Evolutionary conservation across 2,797 vertebrate genomes (phyloP), one percentile per base, ranked within the genome.

Genomic region (Ctenosaura bakeri): DNA sequence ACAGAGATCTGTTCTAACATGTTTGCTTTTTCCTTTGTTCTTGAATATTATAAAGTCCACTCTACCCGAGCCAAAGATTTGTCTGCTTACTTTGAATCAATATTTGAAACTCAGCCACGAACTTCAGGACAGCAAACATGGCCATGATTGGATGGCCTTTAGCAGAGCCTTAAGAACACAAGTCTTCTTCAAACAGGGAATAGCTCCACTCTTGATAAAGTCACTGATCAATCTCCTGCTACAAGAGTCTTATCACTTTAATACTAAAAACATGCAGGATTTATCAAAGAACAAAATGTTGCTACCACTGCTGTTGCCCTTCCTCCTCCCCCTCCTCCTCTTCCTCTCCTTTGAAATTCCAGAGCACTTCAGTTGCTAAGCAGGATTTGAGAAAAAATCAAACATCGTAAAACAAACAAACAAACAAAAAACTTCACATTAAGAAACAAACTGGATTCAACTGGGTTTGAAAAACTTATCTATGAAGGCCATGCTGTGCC

Each of bases 361-460:
- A 92, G 90, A 85, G 64, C 83, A 93, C 12, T 56, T 38, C 0
- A 1, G 90, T 92, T 88, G 42, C 62, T 85, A 1, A 85, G 74
- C 54, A 69, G 52, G 24, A 88, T 73, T 87, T 22, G 20, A 54
- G 86, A 32, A 50, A 62, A 52, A 64, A 5, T 32, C 62, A 6
- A 64, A 52, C 52, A 8, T 2, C 8, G 10, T 3, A 46, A 46
- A 46, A 46, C 42, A 46, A 46, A 46, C 42, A 46, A 46, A 46
- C 42, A 46, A 46, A n/a, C n/a, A n/a, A n/a, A n/a, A 52, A 52
- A 52, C 59, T 69, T 56, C n/a, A 35, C 32, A 9, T 46, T 32
- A 83, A 94, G 89, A 85, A 66, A 64, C 82, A 83, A 93, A 94
- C 92, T 94, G 87, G 90, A 92, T 94, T 92, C 84, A 69, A 95